phyloP scores from a whole-genome alignment of 2,113 vertebrate species.

The Zosterops pallidus region DNA sequence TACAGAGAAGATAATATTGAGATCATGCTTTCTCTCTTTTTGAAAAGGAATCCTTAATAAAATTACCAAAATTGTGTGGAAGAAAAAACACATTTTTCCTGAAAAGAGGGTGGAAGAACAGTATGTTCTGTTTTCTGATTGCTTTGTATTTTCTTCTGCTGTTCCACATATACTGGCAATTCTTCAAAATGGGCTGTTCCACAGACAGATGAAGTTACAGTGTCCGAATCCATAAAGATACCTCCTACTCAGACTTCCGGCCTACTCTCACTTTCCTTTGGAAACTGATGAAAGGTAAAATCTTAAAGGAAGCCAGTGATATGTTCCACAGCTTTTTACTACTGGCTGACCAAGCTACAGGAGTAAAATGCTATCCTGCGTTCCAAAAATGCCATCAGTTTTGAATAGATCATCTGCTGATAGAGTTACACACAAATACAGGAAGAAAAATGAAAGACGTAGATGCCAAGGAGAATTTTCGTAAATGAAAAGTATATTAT shows the following conservation, averaged over 20 bases:
- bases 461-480: not conserved
- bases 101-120: not conserved
- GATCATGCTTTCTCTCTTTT: not conserved
- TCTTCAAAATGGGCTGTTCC: not conserved
- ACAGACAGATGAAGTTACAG: not conserved
- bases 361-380: not conserved
- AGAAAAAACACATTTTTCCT: not conserved
- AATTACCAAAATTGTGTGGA: accelerated
- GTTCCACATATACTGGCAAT: not conserved
- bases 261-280: not conserved
- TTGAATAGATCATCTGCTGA: not conserved
- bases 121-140: not conserved
- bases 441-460: not conserved
- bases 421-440: not conserved
- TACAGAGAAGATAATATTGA: not conserved
- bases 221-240: not conserved
- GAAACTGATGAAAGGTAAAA: conserved; percentile 7
- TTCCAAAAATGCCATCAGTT: not conserved
- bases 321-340: conserved; percentile 2
- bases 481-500: not conserved
- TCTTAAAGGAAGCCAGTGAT: not conserved
- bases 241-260: not conserved
- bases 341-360: not conserved
- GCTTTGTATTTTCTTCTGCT: not conserved
- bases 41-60: not conserved